Evolutionary conservation across 1,140 invertebrate species (phyloP).

Genomic region (Paramacrobiotus metropolitanus): DNA sequence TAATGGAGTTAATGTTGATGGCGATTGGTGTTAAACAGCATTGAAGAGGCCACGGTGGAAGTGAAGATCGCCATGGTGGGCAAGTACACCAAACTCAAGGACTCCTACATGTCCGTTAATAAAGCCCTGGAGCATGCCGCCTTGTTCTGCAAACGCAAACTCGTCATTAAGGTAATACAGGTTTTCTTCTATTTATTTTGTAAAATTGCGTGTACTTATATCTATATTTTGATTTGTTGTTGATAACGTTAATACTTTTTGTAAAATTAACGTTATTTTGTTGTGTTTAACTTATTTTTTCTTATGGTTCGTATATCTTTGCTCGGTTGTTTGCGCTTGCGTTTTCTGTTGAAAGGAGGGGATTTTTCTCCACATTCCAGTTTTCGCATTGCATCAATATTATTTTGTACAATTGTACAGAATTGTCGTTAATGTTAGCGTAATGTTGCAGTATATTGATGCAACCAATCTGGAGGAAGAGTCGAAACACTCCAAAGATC

Average conservation of each 20-base stretch:
- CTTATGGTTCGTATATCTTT: no score
- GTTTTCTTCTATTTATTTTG: no score
- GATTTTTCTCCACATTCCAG: no score
- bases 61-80: conserved; percentile 89
- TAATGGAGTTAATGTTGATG: background rate
- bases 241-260: conserved; percentile 7
- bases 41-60: conserved; percentile 49
- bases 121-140: conserved; percentile 84
- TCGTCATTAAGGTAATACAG: conserved; percentile 41
- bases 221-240: background rate
- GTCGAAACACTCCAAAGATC: conserved; percentile 36
- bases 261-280: no score
- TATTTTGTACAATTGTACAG: no score
- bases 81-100: conserved; percentile 87
- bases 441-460: no score
- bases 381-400: no score
- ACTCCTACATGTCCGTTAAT: conserved; percentile 84
- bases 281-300: no score
- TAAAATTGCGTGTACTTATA: no score
- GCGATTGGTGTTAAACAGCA: conserved; percentile 21
- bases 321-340: no score
- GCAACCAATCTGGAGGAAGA: conserved; percentile 59
- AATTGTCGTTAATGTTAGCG: no score
- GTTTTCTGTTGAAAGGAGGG: no score
- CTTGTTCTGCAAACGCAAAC: conserved; percentile 51